These are phyloP conservation scores for Toxonevra muliebris DNA, from an alignment of 2,888 invertebrate genomes.

Conservation along the genomic window DNA sequence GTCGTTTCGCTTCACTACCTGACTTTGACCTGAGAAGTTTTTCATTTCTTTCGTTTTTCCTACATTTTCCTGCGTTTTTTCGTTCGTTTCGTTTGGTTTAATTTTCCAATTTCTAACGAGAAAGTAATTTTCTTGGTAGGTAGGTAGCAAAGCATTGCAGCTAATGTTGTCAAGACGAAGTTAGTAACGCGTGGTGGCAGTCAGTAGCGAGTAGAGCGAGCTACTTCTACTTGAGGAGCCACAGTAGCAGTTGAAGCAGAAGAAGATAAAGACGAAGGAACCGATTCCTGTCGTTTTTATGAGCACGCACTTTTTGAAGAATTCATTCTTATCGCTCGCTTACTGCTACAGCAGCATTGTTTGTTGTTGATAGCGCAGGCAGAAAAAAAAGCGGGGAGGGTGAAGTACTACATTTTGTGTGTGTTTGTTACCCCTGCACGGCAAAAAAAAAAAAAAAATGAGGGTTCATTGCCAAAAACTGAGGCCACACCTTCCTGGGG, in stretches of 20 bases:
- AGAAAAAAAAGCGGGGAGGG: constrained; percentile 25
- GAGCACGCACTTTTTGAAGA: constrained; percentile 14
- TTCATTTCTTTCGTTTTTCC: too few species aligned
- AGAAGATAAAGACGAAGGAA: constrained; percentile 31
- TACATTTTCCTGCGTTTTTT: too few species aligned
- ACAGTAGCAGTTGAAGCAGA: not conserved
- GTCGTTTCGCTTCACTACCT: constrained; percentile 4
- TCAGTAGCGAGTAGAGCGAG: too few species aligned
- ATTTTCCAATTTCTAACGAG: constrained; percentile 46
- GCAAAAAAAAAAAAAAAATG: constrained; percentile 38
- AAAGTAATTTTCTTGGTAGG: constrained; percentile 48
- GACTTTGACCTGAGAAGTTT: not conserved
- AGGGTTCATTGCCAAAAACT: constrained; percentile 40
- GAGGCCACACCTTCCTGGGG: constrained; percentile 62
- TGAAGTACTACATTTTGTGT: constrained; percentile 27
- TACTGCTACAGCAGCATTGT: not conserved
- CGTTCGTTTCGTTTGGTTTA: too few species aligned
- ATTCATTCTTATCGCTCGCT: constrained; percentile 1
- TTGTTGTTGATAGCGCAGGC: not conserved
- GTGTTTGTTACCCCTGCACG: constrained; percentile 31
- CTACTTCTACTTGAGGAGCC: too few species aligned
- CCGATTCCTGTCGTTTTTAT: constrained; percentile 21
- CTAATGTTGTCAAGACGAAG: constrained; percentile 43
- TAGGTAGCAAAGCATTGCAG: constrained; percentile 33
- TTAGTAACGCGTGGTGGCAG: not conserved